Evolutionary conservation across 2,888 invertebrate species (phyloP).

Genomic region (Papilio gigon): DNA sequence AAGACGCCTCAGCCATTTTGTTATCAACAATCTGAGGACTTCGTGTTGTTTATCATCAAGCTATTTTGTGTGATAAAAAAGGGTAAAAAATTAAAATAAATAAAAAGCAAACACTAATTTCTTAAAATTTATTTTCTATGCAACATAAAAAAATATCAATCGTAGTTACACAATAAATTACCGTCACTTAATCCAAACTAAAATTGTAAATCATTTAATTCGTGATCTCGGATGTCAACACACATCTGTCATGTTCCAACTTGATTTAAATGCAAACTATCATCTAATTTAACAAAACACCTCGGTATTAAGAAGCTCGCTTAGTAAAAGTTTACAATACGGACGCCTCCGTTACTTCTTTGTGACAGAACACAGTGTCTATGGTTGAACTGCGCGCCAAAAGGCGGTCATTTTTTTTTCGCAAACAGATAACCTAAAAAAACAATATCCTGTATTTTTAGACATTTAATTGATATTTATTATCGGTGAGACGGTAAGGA

Average conservation of each 20-base stretch:
- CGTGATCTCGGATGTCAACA: slow-evolving; percentile 61
- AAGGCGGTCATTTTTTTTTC: neutral
- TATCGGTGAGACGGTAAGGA: neutral
- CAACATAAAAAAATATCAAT: slow-evolving; percentile 84
- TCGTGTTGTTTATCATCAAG: neutral
- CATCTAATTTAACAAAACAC: slow-evolving; percentile 61
- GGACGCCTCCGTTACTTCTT: slow-evolving; percentile 20
- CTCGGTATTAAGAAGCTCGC: slow-evolving; percentile 53
- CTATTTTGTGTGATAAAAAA: too few species aligned
- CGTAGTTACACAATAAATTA: slow-evolving; percentile 82
- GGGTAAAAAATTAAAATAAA: slow-evolving; percentile 35
- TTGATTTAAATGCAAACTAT: slow-evolving; percentile 66
- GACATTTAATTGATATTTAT: neutral
- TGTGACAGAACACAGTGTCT: slow-evolving; percentile 1
- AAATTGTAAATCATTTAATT: slow-evolving; percentile 72
- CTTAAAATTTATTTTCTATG: slow-evolving; percentile 83
- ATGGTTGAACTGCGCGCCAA: slow-evolving; percentile 12
- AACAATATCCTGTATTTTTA: neutral
- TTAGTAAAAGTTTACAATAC: slow-evolving; percentile 21
- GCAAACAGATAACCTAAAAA: neutral
- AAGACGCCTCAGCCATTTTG: too few species aligned
- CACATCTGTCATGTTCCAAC: slow-evolving; percentile 66
- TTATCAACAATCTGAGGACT: too few species aligned
- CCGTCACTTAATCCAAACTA: slow-evolving; percentile 79
- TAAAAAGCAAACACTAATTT: slow-evolving; percentile 63